phyloP scores from a whole-genome alignment of 2,113 vertebrate genomes.

The Brienomyrus longianalis region DNA sequence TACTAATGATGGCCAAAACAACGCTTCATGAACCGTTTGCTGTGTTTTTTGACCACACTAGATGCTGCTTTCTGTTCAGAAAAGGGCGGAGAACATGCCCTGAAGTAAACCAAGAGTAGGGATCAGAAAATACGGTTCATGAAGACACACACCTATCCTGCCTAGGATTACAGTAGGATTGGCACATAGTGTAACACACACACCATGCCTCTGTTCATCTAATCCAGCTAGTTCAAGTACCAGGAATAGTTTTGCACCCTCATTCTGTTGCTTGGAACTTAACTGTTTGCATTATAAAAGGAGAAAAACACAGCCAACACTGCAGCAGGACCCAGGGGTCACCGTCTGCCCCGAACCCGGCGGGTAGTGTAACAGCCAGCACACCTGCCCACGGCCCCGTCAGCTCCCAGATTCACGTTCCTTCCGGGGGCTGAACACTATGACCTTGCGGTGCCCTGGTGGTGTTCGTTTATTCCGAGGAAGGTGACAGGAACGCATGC shows the following conservation, averaged over 20 bases:
- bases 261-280: background rate
- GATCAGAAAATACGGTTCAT: background rate
- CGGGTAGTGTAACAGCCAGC: background rate
- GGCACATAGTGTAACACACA: background rate
- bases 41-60: background rate
- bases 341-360: background rate
- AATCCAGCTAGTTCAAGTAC: background rate
- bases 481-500: background rate
- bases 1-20: background rate
- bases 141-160: background rate
- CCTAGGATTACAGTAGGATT: background rate
- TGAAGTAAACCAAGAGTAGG: background rate
- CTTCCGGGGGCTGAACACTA: background rate
- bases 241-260: background rate
- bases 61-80: background rate
- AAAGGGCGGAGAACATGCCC: background rate
- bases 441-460: background rate
- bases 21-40: background rate
- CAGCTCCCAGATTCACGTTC: background rate
- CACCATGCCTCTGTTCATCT: background rate
- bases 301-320: background rate
- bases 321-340: background rate
- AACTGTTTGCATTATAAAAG: background rate
- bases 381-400: background rate
- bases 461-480: background rate